phyloP scores from a whole-genome alignment of 64 coral and sea anemone species.

The Platygyra sinensis region DNA sequence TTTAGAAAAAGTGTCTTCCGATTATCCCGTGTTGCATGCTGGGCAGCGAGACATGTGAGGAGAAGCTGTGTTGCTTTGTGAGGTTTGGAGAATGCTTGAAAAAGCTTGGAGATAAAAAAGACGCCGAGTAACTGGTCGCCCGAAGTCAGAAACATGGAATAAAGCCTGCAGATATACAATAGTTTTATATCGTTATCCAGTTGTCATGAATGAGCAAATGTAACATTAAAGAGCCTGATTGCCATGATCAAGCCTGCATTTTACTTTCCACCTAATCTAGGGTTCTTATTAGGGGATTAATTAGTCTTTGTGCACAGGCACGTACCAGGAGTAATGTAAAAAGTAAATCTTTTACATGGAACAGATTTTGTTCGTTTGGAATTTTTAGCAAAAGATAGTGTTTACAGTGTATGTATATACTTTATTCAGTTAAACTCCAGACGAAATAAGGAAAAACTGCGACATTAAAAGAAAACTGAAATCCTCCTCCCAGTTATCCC shows the following conservation, averaged over 20 bases:
- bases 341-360: too few species aligned
- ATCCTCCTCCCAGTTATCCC: too few species aligned
- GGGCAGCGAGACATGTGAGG: not conserved
- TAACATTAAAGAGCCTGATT: conserved; percentile 24
- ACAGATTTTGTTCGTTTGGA: too few species aligned
- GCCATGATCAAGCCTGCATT: not conserved
- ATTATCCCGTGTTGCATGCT: conserved; percentile 4
- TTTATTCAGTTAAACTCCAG: too few species aligned
- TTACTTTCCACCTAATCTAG: not conserved
- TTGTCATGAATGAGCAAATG: not conserved
- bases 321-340: too few species aligned
- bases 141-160: not conserved
- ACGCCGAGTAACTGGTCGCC: not conserved
- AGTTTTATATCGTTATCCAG: conserved; percentile 20
- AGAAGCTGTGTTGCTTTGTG: conserved; percentile 23
- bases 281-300: too few species aligned
- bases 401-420: too few species aligned
- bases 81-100: conserved; percentile 13
- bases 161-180: not conserved
- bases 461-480: too few species aligned
- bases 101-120: not conserved
- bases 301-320: too few species aligned
- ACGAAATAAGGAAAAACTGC: too few species aligned
- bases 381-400: too few species aligned
- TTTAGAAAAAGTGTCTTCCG: not conserved